Evolutionary conservation across 2,888 invertebrate genomes (phyloP).

Genomic region (Dryobota labecula): DNA sequence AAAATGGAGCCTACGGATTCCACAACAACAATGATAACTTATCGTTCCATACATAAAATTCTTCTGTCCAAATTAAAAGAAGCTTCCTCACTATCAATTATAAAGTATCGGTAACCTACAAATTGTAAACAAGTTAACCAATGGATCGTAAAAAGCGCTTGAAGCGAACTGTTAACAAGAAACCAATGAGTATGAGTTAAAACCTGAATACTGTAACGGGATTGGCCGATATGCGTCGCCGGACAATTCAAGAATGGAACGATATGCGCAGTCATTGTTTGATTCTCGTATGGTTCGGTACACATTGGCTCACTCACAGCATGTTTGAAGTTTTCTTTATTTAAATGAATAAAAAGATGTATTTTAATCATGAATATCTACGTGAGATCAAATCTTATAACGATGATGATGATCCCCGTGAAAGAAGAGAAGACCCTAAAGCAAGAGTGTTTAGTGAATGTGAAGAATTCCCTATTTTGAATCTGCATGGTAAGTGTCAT

Average conservation of each 20-base stretch:
- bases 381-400: too few relatives aligned
- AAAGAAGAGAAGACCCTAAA: too few relatives aligned
- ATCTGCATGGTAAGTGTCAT: too few relatives aligned
- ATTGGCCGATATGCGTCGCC: constrained; percentile 71
- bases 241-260: constrained; percentile 68
- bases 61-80: neutral
- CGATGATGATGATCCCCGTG: too few relatives aligned
- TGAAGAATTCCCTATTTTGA: too few relatives aligned
- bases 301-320: constrained; percentile 47
- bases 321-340: neutral
- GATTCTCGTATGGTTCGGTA: constrained; percentile 63
- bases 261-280: constrained; percentile 68
- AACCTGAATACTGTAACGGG: constrained; percentile 71
- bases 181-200: constrained; percentile 59
- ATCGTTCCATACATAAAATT: neutral
- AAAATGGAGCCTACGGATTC: neutral
- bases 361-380: too few relatives aligned
- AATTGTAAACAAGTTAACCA: constrained; percentile 25
- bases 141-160: constrained; percentile 40
- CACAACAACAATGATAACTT: neutral
- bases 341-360: too few relatives aligned
- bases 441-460: too few relatives aligned
- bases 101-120: constrained; percentile 35
- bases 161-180: constrained; percentile 50
- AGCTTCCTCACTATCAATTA: neutral